Percentiles rank a stretch among this genome's conserved stretches.
phyloP scores from a whole-genome alignment of 2,113 vertebrate genomes.

The Hippocampus comes region DNA sequence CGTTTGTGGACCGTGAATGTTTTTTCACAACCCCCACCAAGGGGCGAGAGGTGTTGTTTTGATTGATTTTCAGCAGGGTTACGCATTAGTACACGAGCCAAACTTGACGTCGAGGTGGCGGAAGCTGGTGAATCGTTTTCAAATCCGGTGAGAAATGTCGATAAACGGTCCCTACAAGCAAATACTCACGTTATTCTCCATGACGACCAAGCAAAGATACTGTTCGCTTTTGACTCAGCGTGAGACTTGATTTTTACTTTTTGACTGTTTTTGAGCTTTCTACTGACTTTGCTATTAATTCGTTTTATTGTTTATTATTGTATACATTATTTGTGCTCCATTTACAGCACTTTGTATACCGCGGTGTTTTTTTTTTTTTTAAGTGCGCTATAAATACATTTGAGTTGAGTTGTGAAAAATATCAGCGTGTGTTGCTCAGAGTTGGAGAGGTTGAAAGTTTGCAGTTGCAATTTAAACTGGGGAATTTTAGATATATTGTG shows the following conservation, averaged over 20 bases:
- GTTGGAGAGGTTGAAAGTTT: neutral
- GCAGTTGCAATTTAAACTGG: too few relatives aligned
- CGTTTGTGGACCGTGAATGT: neutral
- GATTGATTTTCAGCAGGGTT: constrained; percentile 1
- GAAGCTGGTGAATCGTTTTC: neutral
- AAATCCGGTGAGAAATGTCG: neutral
- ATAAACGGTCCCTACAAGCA: neutral
- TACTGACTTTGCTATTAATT: too few relatives aligned
- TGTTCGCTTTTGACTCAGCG: too few relatives aligned
- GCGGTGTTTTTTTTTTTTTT: too few relatives aligned
- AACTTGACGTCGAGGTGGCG: neutral
- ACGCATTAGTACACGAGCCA: neutral
- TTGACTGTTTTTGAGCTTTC: too few relatives aligned
- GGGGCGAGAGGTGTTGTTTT: constrained; percentile 3
- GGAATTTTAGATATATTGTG: too few relatives aligned
- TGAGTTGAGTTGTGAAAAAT: neutral
- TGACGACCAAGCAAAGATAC: neutral
- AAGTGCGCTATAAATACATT: too few relatives aligned
- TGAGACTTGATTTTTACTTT: too few relatives aligned
- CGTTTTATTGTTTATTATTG: too few relatives aligned
- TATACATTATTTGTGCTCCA: too few relatives aligned
- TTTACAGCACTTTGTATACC: too few relatives aligned
- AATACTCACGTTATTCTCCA: neutral
- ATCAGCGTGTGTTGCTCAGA: neutral
- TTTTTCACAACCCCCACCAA: neutral